Conservation (phyloP, 2,888 invertebrate species). For the Aphidoletes aphidimyza region DNA sequence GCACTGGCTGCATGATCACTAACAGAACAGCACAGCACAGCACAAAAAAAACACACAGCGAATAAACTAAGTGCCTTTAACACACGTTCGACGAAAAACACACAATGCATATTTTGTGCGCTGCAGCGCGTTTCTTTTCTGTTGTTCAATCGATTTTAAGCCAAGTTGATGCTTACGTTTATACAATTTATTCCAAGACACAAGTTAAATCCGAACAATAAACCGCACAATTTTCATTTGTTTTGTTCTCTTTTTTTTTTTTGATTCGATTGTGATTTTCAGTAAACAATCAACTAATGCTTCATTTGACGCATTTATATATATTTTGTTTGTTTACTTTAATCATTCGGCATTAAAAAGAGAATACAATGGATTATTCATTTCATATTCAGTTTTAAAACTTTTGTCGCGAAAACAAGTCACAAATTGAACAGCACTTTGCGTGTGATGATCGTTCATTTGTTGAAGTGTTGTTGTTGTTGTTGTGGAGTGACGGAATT, state of each 20-base stretch:
- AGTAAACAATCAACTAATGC: background rate
- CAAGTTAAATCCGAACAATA: background rate
- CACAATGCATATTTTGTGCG: background rate
- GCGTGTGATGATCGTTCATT: constrained; percentile 13
- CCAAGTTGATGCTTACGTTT: too few relatives aligned
- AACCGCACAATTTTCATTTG: background rate
- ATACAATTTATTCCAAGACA: too few relatives aligned
- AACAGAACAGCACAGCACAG: background rate
- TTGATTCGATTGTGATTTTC: background rate
- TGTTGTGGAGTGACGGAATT: background rate
- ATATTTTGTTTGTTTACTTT: too few relatives aligned
- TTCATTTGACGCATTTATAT: too few relatives aligned
- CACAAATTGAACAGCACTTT: background rate
- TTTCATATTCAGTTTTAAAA: background rate
- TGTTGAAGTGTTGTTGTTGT: background rate
- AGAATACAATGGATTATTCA: background rate
- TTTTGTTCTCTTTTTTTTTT: background rate
- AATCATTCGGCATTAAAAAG: too few relatives aligned
- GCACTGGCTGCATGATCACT: constrained; percentile 14
- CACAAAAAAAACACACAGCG: background rate
- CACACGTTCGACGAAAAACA: background rate
- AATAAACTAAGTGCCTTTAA: background rate
- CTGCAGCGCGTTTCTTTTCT: background rate
- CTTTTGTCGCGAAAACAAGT: constrained; percentile 30
- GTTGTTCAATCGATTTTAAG: too few relatives aligned